Percentiles rank a stretch among this genome's conserved stretches.
Evolutionary conservation across 2,113 vertebrate species (phyloP).

Genomic region (Salvator merianae): DNA sequence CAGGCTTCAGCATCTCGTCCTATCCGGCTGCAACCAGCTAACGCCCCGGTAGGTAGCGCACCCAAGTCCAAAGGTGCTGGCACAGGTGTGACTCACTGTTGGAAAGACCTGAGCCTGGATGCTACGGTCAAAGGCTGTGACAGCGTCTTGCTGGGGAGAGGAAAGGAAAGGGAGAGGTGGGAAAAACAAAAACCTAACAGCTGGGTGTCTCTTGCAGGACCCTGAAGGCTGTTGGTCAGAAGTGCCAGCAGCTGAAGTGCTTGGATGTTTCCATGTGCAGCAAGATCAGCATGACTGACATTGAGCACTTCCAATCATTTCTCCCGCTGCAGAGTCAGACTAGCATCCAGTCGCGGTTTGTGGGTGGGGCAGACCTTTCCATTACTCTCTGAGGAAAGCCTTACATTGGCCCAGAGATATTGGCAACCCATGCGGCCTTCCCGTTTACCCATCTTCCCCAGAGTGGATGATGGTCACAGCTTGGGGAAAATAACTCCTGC

Average conservation of each 20-base stretch:
- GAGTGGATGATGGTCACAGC: rapidly evolving
- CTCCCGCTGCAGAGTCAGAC: slow-evolving; percentile 76
- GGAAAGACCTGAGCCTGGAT: not conserved
- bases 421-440: rapidly evolving
- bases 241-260: slow-evolving; percentile 76
- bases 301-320: slow-evolving; percentile 77
- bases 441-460: too few relatives aligned
- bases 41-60: slow-evolving; percentile 77
- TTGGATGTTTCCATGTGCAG: slow-evolving; percentile 83
- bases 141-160: too few relatives aligned
- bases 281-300: slow-evolving; percentile 66
- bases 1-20: slow-evolving; percentile 80
- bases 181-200: too few relatives aligned
- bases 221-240: slow-evolving; percentile 69
- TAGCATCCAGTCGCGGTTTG: slow-evolving; percentile 74
- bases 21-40: slow-evolving; percentile 80
- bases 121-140: not conserved
- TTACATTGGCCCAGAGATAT: not conserved
- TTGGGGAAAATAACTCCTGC: not conserved
- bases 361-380: slow-evolving; percentile 71
- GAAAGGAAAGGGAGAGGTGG: too few relatives aligned
- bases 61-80: too few relatives aligned
- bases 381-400: slow-evolving; percentile 52
- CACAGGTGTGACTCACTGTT: not conserved
- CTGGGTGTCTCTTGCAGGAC: slow-evolving; percentile 67